phyloP scores from a whole-genome alignment of 2,113 vertebrate species.

The Bambusicola thoracicus region DNA sequence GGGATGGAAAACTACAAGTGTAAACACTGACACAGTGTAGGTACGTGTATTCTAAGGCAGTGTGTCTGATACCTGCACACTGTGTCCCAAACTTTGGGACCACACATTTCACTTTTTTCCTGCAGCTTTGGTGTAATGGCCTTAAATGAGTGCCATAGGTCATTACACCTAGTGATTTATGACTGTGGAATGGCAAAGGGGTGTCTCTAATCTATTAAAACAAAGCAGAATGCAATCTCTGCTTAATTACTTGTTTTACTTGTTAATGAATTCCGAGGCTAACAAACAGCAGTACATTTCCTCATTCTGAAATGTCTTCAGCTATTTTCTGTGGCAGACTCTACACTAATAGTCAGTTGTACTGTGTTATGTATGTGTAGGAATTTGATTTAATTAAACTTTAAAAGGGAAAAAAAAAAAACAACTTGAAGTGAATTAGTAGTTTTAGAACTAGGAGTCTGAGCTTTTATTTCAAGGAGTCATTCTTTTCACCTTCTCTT shows the following conservation, averaged over 20 bases:
- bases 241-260: constrained; percentile 1
- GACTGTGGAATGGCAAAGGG: background rate
- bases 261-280: constrained; percentile 1
- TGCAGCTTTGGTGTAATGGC: background rate
- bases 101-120: background rate
- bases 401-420: background rate
- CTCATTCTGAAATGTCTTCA: background rate
- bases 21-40: background rate
- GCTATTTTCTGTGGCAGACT: background rate
- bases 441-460: background rate
- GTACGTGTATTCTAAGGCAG: background rate
- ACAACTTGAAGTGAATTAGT: background rate
- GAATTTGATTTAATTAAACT: constrained; percentile 16
- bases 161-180: background rate
- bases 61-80: background rate
- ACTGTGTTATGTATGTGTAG: background rate
- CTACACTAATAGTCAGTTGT: background rate
- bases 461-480: constrained; percentile 52
- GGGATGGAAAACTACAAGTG: background rate
- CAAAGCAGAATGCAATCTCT: background rate
- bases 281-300: background rate
- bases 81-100: background rate
- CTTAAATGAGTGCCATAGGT: background rate
- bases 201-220: background rate
- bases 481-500: constrained; percentile 71